A percentile compares a stretch with the other conserved stretches of the same genome.
Evolutionary conservation across 1,140 invertebrate genomes (phyloP).

Genomic region (Conus ventricosus): DNA sequence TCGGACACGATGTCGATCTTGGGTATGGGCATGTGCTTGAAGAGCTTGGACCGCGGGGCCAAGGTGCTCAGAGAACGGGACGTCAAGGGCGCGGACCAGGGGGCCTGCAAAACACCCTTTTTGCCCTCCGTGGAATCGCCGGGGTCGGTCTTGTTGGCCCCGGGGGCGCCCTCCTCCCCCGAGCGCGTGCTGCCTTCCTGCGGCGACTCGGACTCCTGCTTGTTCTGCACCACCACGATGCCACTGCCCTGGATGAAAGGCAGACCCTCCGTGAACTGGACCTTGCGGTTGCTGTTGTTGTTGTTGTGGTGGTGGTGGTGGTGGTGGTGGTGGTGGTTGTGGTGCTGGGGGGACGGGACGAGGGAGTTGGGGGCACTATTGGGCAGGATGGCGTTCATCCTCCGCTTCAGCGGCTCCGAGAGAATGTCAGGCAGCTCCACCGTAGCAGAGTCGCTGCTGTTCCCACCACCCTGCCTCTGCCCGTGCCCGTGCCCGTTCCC

Average conservation of each 20-base stretch:
- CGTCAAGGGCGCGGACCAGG: constrained; percentile 34
- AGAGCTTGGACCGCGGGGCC: constrained; percentile 29
- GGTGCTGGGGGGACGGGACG: background rate
- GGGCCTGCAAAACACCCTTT: background rate
- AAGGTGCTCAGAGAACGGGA: constrained; percentile 20
- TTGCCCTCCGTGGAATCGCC: background rate
- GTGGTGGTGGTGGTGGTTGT: background rate
- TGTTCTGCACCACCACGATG: background rate
- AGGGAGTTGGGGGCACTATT: constrained; percentile 1
- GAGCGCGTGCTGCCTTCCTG: background rate
- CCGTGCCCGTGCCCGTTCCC: background rate
- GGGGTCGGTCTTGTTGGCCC: too few species aligned
- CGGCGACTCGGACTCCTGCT: background rate
- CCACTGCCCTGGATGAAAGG: constrained; percentile 34
- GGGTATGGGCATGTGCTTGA: constrained; percentile 27
- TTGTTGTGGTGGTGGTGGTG: background rate
- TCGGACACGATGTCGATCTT: constrained; percentile 38
- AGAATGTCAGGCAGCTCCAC: constrained; percentile 11
- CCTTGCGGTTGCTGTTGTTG: constrained; percentile 2
- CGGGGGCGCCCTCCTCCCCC: background rate
- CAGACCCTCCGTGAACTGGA: constrained; percentile 28
- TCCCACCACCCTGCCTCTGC: background rate
- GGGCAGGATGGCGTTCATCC: background rate
- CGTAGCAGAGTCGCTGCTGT: too few species aligned
- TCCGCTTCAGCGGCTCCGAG: background rate